Evolutionary conservation across 2,113 vertebrate genomes (phyloP).

Genomic region (Machaerirhynchus nigripectus): DNA sequence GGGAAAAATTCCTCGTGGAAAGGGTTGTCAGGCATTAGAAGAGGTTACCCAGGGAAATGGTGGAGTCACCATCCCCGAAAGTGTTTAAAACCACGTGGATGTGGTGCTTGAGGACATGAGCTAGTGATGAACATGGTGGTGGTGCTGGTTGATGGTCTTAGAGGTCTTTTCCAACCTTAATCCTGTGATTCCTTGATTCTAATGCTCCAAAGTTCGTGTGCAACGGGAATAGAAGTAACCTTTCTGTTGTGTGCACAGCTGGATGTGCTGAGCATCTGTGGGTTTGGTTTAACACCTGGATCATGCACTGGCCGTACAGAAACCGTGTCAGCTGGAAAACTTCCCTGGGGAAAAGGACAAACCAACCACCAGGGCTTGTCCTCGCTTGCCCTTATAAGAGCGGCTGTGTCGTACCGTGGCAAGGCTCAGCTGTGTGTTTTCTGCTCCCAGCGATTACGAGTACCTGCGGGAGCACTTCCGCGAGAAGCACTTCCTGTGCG

Average conservation of each 20-base stretch:
- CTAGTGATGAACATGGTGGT: background rate
- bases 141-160: background rate
- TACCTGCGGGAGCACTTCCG: constrained; percentile 95
- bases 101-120: accelerated
- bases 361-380: background rate
- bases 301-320: background rate
- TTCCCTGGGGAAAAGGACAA: background rate
- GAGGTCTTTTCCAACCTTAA: background rate
- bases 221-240: background rate
- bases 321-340: background rate
- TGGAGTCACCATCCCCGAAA: background rate
- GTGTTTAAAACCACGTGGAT: background rate
- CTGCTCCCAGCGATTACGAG: constrained; percentile 81
- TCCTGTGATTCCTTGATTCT: background rate
- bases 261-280: background rate
- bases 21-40: background rate
- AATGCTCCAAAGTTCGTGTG: background rate
- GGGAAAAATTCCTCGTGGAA: background rate
- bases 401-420: accelerated
- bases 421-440: background rate
- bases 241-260: background rate
- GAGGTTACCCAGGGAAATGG: background rate
- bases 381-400: background rate
- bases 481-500: constrained; percentile 93
- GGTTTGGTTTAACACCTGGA: background rate